Base-by-base conservation (phyloP, 2,113 vertebrate species). In the Poeciliopsis prolifica region DNA sequence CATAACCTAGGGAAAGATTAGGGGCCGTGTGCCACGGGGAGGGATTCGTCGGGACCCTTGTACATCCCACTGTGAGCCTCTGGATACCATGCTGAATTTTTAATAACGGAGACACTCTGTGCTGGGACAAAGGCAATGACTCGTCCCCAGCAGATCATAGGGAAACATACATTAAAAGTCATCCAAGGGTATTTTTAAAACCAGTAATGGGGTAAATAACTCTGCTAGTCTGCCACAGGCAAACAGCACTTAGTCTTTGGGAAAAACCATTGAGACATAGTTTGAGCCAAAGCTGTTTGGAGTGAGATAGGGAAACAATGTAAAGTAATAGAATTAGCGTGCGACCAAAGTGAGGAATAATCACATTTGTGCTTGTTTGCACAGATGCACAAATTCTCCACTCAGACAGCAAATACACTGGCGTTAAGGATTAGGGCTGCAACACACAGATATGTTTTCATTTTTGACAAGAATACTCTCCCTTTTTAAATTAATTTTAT, bases 311-410 rank as follows among this genome's bases (percentile, higher is more conserved):
- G 61, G 84, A 85, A 85, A 93, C 86, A 92, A 91, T 88, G 84
- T 79, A 65, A 81, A 86, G 83, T 90, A 92, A 93, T 92, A 91
- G 84, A 92, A 94, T 94, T 93, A 91, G 86, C 90, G 91, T 93
- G 88, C 83, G 87, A 85, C 71, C 58, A 84, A 92, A 87, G 79
- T 70, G 64, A 78, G 68, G 78, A 85, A 87, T 92, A 91, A 93
- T 94, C 87, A 85, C 78, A 92, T 87, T 90, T 91, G 68, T 77
- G 77, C 83, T 87, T 89, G 82, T 86, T 92, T 84, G 77, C 83
- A 75, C 85, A 81, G 71, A 78, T 7, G 75, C 73, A 71, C 79
- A 85, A 89, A 87, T 63, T 78, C 71, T 86, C 72, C 60, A 40
- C 77, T 78, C 81, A 76, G 78, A 78, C 82, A 81, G 80, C 71